A percentile compares a stretch with the other conserved stretches of the same genome.
phyloP scores from a whole-genome alignment of 2,888 invertebrate genomes.

The Aporophyla lueneburgensis region DNA sequence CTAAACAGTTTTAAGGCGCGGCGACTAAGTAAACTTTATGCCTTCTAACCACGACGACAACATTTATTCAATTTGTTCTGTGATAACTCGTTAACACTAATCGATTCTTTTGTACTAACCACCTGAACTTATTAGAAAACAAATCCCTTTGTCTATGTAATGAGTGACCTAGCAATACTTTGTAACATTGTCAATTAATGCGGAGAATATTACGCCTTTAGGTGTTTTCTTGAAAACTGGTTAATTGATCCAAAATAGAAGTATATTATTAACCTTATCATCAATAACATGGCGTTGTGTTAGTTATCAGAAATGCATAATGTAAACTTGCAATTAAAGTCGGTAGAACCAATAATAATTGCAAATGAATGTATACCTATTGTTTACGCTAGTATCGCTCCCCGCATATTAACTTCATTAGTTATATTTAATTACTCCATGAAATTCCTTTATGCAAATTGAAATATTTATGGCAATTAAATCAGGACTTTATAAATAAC shows the following conservation, averaged over 20 bases:
- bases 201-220: not conserved
- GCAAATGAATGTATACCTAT: not conserved
- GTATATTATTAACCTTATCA: slow-evolving; percentile 18
- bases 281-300: not conserved
- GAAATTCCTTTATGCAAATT: not conserved
- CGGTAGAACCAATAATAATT: not conserved
- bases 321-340: slow-evolving; percentile 7
- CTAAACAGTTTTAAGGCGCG: not conserved
- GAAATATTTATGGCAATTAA: slow-evolving; percentile 19
- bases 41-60: not conserved
- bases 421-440: not conserved
- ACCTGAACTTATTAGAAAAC: slow-evolving; percentile 18
- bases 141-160: slow-evolving; percentile 1
- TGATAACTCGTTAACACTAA: not conserved
- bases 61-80: not conserved
- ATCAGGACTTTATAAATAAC: not conserved
- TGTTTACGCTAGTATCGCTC: slow-evolving; percentile 1
- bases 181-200: slow-evolving; percentile 11
- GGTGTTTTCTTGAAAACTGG: not conserved
- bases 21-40: not conserved
- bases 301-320: slow-evolving; percentile 18
- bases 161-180: not conserved
- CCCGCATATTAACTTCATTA: slow-evolving; percentile 3
- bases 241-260: not conserved
- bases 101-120: slow-evolving; percentile 6